Evolutionary conservation across 2,888 invertebrate genomes (phyloP).

Genomic region (Athalia rosae): DNA sequence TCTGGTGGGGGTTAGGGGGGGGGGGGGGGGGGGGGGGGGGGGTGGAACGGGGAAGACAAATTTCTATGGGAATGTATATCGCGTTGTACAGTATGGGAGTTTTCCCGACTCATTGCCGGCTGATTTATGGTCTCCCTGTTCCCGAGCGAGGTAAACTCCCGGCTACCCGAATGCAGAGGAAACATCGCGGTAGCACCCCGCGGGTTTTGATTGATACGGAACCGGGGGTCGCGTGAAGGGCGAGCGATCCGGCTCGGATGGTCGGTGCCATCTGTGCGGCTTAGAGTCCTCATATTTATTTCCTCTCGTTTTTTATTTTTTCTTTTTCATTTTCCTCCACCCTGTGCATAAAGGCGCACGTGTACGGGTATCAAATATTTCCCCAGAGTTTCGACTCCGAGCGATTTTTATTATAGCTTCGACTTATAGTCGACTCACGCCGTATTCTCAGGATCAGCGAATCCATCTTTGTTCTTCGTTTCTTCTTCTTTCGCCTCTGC

Average conservation of each 20-base stretch:
- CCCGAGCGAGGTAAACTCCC: background rate
- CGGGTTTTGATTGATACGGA: slow-evolving; percentile 39
- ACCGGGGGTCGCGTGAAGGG: background rate
- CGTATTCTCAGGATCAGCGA: background rate
- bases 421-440: background rate
- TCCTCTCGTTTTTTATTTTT: background rate
- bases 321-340: slow-evolving; percentile 19
- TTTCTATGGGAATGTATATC: slow-evolving; percentile 12
- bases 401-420: background rate
- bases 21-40: background rate
- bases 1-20: background rate
- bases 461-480: no score
- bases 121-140: slow-evolving; percentile 24
- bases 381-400: no score
- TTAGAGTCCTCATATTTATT: slow-evolving; percentile 27
- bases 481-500: background rate
- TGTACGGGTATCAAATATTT: no score
- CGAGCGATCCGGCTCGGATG: background rate
- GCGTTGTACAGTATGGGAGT: background rate
- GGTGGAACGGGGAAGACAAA: slow-evolving; percentile 12
- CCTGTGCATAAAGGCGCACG: no score
- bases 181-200: slow-evolving; percentile 14
- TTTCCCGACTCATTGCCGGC: slow-evolving; percentile 35
- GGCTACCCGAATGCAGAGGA: background rate
- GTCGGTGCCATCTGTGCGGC: slow-evolving; percentile 31